phyloP scores from a whole-genome alignment of 2,888 invertebrate genomes.

The Leptothorax acervorum region DNA sequence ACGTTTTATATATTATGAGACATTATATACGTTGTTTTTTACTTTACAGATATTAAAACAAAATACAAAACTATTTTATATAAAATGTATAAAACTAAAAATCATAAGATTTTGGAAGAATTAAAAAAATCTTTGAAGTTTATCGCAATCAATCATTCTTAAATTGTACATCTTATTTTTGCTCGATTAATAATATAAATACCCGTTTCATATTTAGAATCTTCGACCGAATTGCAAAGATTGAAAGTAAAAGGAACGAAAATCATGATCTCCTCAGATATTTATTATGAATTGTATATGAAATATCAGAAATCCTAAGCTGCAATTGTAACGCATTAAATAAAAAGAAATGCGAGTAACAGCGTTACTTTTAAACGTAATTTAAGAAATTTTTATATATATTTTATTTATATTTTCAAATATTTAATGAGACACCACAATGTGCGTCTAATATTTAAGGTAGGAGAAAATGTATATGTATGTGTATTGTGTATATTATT shows the following conservation, averaged over 20 bases:
- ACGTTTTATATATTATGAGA: neutral
- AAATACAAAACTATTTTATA: neutral
- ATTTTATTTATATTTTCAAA: neutral
- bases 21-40: neutral
- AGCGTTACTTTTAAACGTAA: neutral
- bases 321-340: neutral
- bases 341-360: neutral
- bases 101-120: neutral
- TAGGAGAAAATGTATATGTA: neutral
- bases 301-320: neutral
- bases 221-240: neutral
- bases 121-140: neutral
- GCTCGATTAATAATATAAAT: neutral
- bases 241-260: neutral
- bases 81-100: neutral
- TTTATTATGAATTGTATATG: neutral
- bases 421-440: neutral
- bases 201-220: neutral
- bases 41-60: neutral
- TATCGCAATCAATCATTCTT: neutral
- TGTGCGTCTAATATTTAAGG: neutral
- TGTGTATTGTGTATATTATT: no score
- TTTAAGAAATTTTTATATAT: neutral
- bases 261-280: neutral
- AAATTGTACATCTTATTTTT: conserved; percentile 6